Conservation (phyloP, 2,113 vertebrate genomes). For the Eretmochelys imbricata region DNA sequence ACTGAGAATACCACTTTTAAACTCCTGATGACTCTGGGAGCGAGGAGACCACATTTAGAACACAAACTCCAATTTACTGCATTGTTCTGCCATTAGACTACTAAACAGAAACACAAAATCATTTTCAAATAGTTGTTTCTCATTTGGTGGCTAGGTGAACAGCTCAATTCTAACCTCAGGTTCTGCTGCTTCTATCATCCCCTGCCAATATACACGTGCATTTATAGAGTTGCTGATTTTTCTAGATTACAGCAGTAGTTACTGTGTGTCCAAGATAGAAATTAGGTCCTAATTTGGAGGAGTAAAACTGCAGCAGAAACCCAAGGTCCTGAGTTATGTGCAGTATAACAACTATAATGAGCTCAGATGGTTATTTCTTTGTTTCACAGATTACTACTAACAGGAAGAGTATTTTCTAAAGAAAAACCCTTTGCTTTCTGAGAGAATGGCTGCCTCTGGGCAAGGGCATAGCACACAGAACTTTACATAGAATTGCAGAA, state of each 20-base stretch:
- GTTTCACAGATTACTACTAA: neutral
- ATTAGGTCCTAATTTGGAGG: neutral
- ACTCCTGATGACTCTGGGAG: constrained; percentile 19
- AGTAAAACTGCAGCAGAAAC: neutral
- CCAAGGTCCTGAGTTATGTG: neutral
- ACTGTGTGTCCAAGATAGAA: neutral
- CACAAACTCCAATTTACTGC: neutral
- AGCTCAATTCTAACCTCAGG: neutral
- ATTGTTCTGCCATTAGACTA: neutral
- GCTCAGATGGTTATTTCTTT: neutral
- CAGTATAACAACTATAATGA: neutral
- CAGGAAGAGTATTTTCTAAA: constrained; percentile 7
- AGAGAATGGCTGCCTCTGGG: neutral
- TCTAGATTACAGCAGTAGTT: neutral
- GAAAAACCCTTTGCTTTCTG: neutral
- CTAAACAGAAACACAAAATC: neutral
- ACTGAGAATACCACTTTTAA: neutral
- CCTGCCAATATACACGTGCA: accelerated
- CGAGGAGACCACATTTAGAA: neutral
- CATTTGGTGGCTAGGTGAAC: neutral
- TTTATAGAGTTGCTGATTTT: neutral
- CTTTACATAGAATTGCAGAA: neutral
- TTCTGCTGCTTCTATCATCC: neutral
- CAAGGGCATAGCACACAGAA: neutral
- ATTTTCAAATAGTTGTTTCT: constrained; percentile 20